Conservation (phyloP, 1,140 invertebrate genomes). For the Drosophila ambigua region DNA sequence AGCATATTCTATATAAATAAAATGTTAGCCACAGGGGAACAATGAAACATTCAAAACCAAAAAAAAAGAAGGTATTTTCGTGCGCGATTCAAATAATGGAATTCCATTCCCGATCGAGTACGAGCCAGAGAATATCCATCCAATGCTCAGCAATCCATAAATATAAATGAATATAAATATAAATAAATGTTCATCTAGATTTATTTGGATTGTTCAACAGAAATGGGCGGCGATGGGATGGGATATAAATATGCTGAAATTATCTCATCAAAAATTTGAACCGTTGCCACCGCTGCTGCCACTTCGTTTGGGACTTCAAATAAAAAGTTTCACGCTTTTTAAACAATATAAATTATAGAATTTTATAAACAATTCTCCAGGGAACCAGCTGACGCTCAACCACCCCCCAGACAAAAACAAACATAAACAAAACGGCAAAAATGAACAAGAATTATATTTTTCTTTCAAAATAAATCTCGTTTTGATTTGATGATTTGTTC, state of each 20-base stretch:
- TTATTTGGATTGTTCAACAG: too few species aligned
- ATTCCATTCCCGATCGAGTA: background rate
- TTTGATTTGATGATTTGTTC: conserved; percentile 54
- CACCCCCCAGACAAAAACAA: conserved; percentile 20
- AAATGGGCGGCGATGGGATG: too few species aligned
- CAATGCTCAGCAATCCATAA: too few species aligned
- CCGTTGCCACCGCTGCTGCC: too few species aligned
- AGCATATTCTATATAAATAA: conserved; percentile 39
- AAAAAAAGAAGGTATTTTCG: conserved; percentile 10
- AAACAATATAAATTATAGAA: conserved; percentile 15
- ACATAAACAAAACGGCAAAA: conserved; percentile 33
- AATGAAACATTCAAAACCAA: too few species aligned
- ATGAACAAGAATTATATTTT: conserved; percentile 33
- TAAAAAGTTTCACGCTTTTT: background rate
- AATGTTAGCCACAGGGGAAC: background rate
- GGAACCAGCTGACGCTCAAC: conserved; percentile 10
- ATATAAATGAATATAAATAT: too few species aligned
- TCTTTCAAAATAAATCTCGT: conserved; percentile 37
- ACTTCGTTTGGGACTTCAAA: too few species aligned
- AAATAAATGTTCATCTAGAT: too few species aligned
- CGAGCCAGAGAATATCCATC: background rate
- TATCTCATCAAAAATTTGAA: too few species aligned
- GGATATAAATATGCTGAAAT: too few species aligned
- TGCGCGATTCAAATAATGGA: conserved; percentile 9
- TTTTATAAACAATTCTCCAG: conserved; percentile 39